Base-by-base conservation (phyloP, 53 echinoderm and acorn worm species). In the Apostichopus leukothele region DNA sequence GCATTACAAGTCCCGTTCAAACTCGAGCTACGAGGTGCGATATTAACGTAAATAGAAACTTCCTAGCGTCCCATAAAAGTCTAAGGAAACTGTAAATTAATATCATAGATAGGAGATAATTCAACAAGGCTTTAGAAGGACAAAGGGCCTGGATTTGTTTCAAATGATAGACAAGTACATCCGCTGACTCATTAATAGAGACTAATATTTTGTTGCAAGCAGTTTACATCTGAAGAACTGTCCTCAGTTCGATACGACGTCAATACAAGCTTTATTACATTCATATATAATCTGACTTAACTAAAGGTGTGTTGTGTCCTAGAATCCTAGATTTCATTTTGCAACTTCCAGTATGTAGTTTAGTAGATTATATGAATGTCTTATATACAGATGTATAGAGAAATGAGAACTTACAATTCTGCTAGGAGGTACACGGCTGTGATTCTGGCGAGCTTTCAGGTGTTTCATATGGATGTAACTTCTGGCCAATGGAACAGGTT, bases 371-470 rank as follows among this genome's bases (percentile, higher is more conserved):
- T 39, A 1, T 57, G 57, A 9, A 57, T 57, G 57, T 9, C 57
- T 7, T 4, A 57, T 57, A 57, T 7, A 57, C 57, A 57, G 39
- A 39, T 39, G 39, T 39, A 57, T 57, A 57, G 8, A 57, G 7
- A 57, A 10, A 57, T 10, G 57, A 57, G 7, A 57, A 71, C 71
- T 71, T 71, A 71, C 71, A 20, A 53, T 57, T 75, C 53, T 76
- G 89, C 77, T 86, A 92, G 86, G 89, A 92, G 78, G 89, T 89
- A 78, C 92, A 92, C 19, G 95, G 92, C 76, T 90, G 86, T 0
- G 96, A 93, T 67, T 94, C 94, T 13, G 96, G 96, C 5, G 96
- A 96, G 39, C 94, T 94, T 50, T 96, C 96, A 0, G 96, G 96
- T 13, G 96, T 96, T 26, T 96, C 96, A 84, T 96, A 96, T 4